Percentiles rank a stretch among this genome's conserved stretches.
Evolutionary conservation across 2,888 invertebrate species (phyloP).

Genomic region (Hydroisotoma schaefferi): DNA sequence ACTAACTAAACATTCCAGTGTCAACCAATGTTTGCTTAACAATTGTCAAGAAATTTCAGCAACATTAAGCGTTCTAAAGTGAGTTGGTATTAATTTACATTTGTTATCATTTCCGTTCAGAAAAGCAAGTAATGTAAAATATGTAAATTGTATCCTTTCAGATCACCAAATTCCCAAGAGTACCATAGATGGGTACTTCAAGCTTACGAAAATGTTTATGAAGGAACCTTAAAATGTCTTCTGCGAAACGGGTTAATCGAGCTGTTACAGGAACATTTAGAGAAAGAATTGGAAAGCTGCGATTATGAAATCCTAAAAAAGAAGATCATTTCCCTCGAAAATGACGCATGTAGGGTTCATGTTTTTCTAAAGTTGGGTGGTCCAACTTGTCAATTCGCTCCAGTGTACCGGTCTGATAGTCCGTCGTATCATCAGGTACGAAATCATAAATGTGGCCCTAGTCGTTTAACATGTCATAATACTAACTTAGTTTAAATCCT

Average conservation of each 20-base stretch:
- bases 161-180: constrained; percentile 20
- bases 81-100: background rate
- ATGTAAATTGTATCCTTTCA: background rate
- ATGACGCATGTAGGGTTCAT: constrained; percentile 25
- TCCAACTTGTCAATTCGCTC: constrained; percentile 25
- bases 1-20: constrained; percentile 24
- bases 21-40: constrained; percentile 27
- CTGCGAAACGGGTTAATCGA: constrained; percentile 24
- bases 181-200: constrained; percentile 28
- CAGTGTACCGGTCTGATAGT: constrained; percentile 31
- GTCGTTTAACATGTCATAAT: background rate
- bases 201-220: constrained; percentile 30
- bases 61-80: constrained; percentile 34
- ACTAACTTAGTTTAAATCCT: background rate
- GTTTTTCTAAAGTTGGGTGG: too few species aligned
- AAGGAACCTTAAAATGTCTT: constrained; percentile 22
- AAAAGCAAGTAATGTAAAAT: background rate
- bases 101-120: background rate
- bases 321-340: constrained; percentile 30
- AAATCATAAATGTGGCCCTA: background rate
- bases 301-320: constrained; percentile 25
- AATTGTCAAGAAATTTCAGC: constrained; percentile 25
- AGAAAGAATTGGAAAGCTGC: constrained; percentile 25
- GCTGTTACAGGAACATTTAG: constrained; percentile 23
- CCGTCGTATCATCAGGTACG: constrained; percentile 34